Evolutionary conservation across 2,888 invertebrate species (phyloP).

Genomic region (Erebia ligea): DNA sequence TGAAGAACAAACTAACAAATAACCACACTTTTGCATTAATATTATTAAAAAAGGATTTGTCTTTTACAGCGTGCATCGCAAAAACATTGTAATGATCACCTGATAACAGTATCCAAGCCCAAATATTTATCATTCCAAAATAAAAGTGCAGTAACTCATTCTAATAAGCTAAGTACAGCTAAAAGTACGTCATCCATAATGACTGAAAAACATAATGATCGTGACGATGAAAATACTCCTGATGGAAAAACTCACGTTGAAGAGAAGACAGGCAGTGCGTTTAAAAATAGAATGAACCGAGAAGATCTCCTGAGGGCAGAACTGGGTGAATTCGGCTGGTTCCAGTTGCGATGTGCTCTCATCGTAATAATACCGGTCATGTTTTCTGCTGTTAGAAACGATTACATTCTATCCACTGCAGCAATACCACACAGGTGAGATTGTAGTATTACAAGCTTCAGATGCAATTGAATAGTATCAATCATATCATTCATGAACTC

Average conservation of each 20-base stretch:
- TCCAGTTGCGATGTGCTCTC: constrained; percentile 83
- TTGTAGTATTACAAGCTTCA: too few relatives aligned
- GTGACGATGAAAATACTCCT: background rate
- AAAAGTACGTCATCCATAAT: background rate
- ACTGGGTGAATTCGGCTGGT: constrained; percentile 85
- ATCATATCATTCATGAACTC: too few relatives aligned
- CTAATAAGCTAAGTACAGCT: background rate
- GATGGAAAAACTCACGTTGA: background rate
- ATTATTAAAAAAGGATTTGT: too few relatives aligned
- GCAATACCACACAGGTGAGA: constrained; percentile 17
- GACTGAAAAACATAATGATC: background rate
- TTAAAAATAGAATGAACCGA: background rate
- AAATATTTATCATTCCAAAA: too few relatives aligned
- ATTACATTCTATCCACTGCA: constrained; percentile 63
- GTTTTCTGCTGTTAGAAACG: constrained; percentile 85
- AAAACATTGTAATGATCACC: too few relatives aligned
- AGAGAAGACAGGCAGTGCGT: background rate
- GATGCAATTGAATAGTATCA: too few relatives aligned
- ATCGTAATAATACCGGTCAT: constrained; percentile 85
- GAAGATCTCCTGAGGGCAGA: constrained; percentile 11
- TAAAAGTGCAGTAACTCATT: background rate
- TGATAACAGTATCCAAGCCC: too few relatives aligned
- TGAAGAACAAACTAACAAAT: too few relatives aligned
- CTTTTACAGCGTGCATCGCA: too few relatives aligned
- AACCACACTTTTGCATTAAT: too few relatives aligned